Percentiles rank a stretch among this genome's conserved stretches.
Evolutionary conservation across 2,888 invertebrate species (phyloP).

Genomic region (Cephus rjabovi): DNA sequence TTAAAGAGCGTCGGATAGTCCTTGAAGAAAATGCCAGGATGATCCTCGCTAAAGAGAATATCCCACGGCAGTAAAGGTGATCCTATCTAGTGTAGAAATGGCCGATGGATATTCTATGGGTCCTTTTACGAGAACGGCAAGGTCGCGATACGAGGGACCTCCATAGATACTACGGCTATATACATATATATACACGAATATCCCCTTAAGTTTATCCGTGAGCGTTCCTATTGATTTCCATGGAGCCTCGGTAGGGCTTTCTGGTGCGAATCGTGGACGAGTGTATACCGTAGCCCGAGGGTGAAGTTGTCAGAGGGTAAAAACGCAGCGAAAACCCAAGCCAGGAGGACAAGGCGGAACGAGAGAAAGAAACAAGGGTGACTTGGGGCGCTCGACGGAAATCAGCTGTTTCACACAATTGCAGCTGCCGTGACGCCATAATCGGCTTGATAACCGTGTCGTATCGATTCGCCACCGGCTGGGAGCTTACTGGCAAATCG

Average conservation of each 20-base stretch:
- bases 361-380: constrained; percentile 9
- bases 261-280: constrained; percentile 41
- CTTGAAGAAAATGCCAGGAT: background rate
- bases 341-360: constrained; percentile 29
- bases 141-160: constrained; percentile 1
- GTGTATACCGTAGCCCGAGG: background rate
- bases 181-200: background rate
- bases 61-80: background rate
- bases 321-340: constrained; percentile 20
- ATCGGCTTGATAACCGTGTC: constrained; percentile 40
- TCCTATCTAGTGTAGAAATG: background rate
- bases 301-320: constrained; percentile 19
- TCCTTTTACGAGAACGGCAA: background rate
- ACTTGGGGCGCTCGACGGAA: constrained; percentile 25
- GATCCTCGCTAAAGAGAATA: background rate
- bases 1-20: background rate
- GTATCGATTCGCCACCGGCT: constrained; percentile 24
- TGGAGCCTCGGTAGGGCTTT: constrained; percentile 33
- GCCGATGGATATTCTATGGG: background rate
- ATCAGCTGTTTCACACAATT: constrained; percentile 47
- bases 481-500: constrained; percentile 5
- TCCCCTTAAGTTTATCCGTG: background rate
- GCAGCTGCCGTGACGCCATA: constrained; percentile 30
- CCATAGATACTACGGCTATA: background rate
- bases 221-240: constrained; percentile 22